Percentiles rank a stretch among this genome's conserved stretches.
phyloP scores from a whole-genome alignment of 2,797 vertebrate genomes.

The Xenops minutus region DNA sequence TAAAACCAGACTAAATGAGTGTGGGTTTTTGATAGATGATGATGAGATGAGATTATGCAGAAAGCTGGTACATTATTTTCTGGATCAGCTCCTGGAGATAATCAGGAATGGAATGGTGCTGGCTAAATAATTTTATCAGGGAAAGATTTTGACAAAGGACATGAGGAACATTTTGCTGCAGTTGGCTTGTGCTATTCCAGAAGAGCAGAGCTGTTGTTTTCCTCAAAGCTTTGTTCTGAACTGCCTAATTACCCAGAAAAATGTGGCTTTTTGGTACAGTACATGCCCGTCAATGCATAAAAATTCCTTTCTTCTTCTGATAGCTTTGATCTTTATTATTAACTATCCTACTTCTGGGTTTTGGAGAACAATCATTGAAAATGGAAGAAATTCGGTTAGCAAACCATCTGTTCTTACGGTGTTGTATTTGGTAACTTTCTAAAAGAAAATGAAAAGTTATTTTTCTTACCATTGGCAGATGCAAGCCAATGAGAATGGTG shows the following conservation, averaged over 20 bases:
- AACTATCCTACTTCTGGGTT: background rate
- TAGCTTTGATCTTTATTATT: constrained; percentile 12
- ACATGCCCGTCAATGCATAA: background rate
- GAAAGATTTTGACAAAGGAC: background rate
- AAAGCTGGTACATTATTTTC: constrained; percentile 2
- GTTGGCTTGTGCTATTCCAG: background rate
- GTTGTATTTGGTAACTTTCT: background rate
- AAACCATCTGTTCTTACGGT: background rate
- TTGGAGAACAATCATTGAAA: background rate
- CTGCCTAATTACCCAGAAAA: background rate
- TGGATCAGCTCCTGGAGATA: constrained; percentile 26
- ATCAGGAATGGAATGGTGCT: constrained; percentile 27
- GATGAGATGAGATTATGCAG: background rate
- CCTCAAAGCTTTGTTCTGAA: background rate
- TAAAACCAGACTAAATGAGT: background rate
- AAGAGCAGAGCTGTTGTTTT: background rate
- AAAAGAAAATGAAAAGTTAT: background rate
- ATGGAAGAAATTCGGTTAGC: background rate
- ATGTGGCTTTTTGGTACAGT: background rate
- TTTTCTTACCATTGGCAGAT: background rate
- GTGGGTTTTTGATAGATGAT: background rate
- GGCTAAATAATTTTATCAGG: constrained; percentile 26
- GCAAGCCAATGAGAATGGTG: background rate
- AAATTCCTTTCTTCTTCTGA: background rate
- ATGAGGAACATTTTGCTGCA: background rate